Evolutionary conservation across 1,140 invertebrate species (phyloP).

Genomic region (Globodera ellingtonae): DNA sequence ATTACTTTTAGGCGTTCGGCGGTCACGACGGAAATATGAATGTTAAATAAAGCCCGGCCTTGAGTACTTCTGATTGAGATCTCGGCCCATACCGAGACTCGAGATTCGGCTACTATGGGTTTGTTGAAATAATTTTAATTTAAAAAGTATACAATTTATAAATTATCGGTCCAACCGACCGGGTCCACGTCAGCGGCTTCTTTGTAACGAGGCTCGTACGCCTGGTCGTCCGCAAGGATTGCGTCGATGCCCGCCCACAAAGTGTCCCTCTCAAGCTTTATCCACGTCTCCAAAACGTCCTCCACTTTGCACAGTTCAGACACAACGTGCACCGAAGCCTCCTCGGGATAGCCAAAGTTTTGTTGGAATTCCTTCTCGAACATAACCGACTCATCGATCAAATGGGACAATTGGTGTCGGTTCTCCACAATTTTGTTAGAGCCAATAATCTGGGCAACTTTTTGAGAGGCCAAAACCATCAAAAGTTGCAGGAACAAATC

Average conservation of each 20-base stretch:
- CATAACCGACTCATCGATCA: slow-evolving; percentile 47
- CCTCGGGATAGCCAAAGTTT: slow-evolving; percentile 28
- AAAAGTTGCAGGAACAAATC: slow-evolving; percentile 39
- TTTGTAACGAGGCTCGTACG: slow-evolving; percentile 40
- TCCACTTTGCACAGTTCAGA: slow-evolving; percentile 36
- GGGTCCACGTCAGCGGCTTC: slow-evolving; percentile 39
- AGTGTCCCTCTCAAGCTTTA: slow-evolving; percentile 49
- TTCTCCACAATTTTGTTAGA: slow-evolving; percentile 36
- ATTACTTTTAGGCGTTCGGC: not conserved
- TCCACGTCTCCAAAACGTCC: slow-evolving; percentile 47
- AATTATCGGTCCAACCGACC: not conserved
- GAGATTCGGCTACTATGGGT: too few relatives aligned
- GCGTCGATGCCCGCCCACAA: slow-evolving; percentile 45
- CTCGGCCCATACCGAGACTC: too few relatives aligned
- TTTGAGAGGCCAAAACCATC: slow-evolving; percentile 31
- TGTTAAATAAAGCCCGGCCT: too few relatives aligned
- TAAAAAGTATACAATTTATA: not conserved
- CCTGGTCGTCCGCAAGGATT: slow-evolving; percentile 39
- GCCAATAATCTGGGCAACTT: slow-evolving; percentile 28
- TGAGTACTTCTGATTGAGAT: too few relatives aligned
- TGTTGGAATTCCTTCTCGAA: slow-evolving; percentile 46
- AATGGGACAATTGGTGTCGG: slow-evolving; percentile 39
- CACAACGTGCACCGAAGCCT: slow-evolving; percentile 36
- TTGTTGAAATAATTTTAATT: too few relatives aligned
- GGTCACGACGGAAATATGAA: too few relatives aligned